Conservation (phyloP, 2,113 vertebrate species). For the Noturus placidus region DNA sequence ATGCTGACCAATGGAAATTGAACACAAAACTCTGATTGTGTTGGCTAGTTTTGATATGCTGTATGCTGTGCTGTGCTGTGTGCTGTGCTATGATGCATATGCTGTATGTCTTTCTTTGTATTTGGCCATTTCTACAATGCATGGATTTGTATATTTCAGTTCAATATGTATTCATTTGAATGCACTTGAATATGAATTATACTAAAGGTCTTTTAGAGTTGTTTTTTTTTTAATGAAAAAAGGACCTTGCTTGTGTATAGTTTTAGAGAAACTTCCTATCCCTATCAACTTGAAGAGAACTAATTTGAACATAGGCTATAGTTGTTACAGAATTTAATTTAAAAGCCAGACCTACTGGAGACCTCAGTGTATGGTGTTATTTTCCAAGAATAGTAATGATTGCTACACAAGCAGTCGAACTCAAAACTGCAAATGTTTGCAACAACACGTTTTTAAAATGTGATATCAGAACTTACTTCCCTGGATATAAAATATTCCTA, state of each 20-base stretch:
- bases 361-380: background rate
- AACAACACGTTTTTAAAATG: background rate
- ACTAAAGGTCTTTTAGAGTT: background rate
- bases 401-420: background rate
- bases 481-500: too few species aligned
- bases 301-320: constrained; percentile 23
- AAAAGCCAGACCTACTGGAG: background rate
- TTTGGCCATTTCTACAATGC: constrained; percentile 10
- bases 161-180: background rate
- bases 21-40: too few species aligned
- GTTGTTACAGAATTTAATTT: constrained; percentile 6
- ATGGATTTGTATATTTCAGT: background rate
- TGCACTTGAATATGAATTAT: too few species aligned
- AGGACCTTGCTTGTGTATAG: background rate
- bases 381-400: background rate
- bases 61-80: too few species aligned
- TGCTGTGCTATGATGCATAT: too few species aligned
- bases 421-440: background rate
- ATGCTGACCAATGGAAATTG: too few species aligned
- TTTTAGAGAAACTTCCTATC: background rate
- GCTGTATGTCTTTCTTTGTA: too few species aligned
- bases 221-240: background rate
- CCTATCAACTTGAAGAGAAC: constrained; percentile 25
- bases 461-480: background rate
- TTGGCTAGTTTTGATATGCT: too few species aligned